Evolutionary conservation across 1,140 invertebrate species (phyloP), one percentile per base, ranked within the genome.

Genomic region (Neodiprion lecontei): DNA sequence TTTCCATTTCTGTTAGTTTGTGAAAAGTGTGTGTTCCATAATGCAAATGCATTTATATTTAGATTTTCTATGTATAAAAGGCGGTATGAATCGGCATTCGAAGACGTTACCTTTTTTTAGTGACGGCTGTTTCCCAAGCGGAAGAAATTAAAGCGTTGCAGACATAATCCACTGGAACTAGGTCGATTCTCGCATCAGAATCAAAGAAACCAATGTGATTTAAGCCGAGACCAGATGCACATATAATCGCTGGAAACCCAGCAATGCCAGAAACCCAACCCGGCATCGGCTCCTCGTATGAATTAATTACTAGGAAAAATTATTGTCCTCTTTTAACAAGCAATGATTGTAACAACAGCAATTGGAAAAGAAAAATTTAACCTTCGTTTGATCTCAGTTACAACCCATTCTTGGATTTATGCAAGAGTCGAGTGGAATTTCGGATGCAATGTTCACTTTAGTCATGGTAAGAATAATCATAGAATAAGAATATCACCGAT

Each of bases 181-280:
- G 82, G 81, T 94, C 91, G 14, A 90, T 90, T 53, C 83, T 85
- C 17, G 86, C 86, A 21, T 86, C 79, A 17, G 72, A 71, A 70
- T 88, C 84, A 70, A 89, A 88, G 40, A 89, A 82, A 87, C 92
- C 89, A 1, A 90, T 89, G 17, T 91, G 86, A 23, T 93, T 81
- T 12, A 92, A 83, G 21, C 92, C 92, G 82, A 91, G 91, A 28
- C 91, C 91, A 73, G 84, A 81, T 11, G 81, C 88, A 2, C 86
- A 82, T 4, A 88, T 74, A 0, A 89, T 69, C 12, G 88, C 92
- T 80, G 91, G 90, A 3, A 92, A 91, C 14, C 93, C 93, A 83
- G 93, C 92, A 73, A 92, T 87, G 82, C 92, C 93, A 78, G 95
- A 93, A 21, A 93, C 92, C 93, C 93, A 95, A 10, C 92, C 91